Evolutionary conservation across 2,797 vertebrate species (phyloP), one percentile per base, ranked within the genome.

Genomic region (Calcarius lapponicus): DNA sequence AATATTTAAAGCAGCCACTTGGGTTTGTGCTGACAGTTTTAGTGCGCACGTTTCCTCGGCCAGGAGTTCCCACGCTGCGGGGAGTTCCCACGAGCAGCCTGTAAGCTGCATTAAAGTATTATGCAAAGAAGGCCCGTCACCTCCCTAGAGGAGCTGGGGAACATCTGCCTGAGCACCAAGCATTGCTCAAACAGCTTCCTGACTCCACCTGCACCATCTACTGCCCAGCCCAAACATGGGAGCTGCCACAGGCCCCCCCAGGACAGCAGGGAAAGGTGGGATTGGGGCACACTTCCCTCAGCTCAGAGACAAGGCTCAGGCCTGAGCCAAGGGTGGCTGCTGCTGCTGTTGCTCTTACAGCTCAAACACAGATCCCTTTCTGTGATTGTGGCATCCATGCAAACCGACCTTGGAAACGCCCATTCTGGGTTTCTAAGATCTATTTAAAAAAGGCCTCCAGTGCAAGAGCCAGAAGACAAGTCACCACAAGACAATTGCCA

Each of bases 401-500:
- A 92, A 93, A 82, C 74, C 10, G 0, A 70, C 42, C 51, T 3
- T 17, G 90, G 88, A 66, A 96, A 96, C 67, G 1, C 92, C 93
- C 74, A 48, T 60, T 73, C 53, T 29, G 64, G 48, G 86, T 76
- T 96, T 91, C 74, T 80, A 81, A 91, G 71, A 85, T 5, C 2
- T 54, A 85, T 88, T 94, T 88, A 1, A 91, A 79, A 92, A 88
- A 88, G 40, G 88, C 69, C 89, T 90, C 43, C 66, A 81, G 88
- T 34, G 70, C 0, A 0, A 69, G 73, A 95, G 80, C 81, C 86
- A 96, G 90, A 65, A 95, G 84, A 95, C 96, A 96, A 96, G 94
- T 94, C 95, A 96, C 90, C 88, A 93, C 92, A 96, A 96, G 94
- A 95, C 95, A 97, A 93, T 2, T 94, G 94, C 93, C 95, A 95